A percentile compares a stretch with the other conserved stretches of the same genome.
These are phyloP conservation scores for Drosophila mayri DNA, from an alignment of 1,140 invertebrate genomes.

Conservation along the genomic window DNA sequence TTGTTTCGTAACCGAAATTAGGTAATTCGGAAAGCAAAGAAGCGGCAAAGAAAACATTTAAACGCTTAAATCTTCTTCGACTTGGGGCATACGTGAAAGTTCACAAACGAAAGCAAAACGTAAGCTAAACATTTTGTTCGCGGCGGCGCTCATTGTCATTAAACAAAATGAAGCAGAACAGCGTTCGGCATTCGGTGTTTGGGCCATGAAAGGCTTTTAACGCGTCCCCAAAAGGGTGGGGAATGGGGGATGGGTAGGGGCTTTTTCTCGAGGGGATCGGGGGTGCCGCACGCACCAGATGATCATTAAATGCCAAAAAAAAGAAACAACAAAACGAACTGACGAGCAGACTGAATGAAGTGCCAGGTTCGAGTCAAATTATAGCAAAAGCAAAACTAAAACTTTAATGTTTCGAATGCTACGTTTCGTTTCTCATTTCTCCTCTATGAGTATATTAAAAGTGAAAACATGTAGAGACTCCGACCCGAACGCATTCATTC, in stretches of 20 bases:
- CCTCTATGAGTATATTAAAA: slow-evolving; percentile 69
- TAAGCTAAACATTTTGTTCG: slow-evolving; percentile 55
- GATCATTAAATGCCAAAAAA: slow-evolving; percentile 81
- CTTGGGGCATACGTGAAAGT: slow-evolving; percentile 70
- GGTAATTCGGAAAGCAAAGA: slow-evolving; percentile 60
- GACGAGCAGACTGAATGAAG: slow-evolving; percentile 51
- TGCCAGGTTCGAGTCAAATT: slow-evolving; percentile 67
- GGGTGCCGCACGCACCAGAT: slow-evolving; percentile 53
- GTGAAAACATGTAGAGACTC: slow-evolving; percentile 75
- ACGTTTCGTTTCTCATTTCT: slow-evolving; percentile 67
- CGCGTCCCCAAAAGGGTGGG: slow-evolving; percentile 36
- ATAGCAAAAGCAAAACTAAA: slow-evolving; percentile 75
- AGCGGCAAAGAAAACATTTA: slow-evolving; percentile 64
- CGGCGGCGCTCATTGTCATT: slow-evolving; percentile 75
- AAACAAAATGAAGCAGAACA: slow-evolving; percentile 82
- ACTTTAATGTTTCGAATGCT: slow-evolving; percentile 78
- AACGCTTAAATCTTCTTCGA: slow-evolving; percentile 70
- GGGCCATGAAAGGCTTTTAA: slow-evolving; percentile 72
- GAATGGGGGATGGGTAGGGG: slow-evolving; percentile 17
- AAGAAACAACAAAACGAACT: slow-evolving; percentile 31
- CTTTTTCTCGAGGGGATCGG: slow-evolving; percentile 5
- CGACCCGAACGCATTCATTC: slow-evolving; percentile 14
- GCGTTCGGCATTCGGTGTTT: slow-evolving; percentile 39
- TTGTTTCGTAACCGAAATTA: slow-evolving; percentile 82
- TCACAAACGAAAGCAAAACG: slow-evolving; percentile 78